These are phyloP conservation scores for Flexamia atlantica DNA, from an alignment of 2,888 invertebrate species.

Conservation along the genomic window DNA sequence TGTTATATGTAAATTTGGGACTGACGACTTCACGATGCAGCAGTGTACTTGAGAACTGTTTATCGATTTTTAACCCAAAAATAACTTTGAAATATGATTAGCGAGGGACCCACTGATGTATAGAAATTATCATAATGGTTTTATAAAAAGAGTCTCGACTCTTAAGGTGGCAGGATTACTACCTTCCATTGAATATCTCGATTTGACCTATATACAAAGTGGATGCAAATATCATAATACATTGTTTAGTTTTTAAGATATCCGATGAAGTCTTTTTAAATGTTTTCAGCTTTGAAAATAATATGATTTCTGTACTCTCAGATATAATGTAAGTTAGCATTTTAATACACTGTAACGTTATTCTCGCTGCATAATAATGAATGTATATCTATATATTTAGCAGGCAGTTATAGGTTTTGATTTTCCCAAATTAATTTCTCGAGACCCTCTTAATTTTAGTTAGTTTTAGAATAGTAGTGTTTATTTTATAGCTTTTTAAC, in stretches of 20 bases:
- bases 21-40: constrained; percentile 6
- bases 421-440: background rate
- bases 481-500: constrained; percentile 39
- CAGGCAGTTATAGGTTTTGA: constrained; percentile 38
- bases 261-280: constrained; percentile 48
- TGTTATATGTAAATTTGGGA: constrained; percentile 43
- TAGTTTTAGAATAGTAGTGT: constrained; percentile 51
- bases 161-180: background rate
- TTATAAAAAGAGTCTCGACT: constrained; percentile 19
- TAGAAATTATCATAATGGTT: constrained; percentile 48
- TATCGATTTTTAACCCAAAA: constrained; percentile 50
- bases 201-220: constrained; percentile 52
- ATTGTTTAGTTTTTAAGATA: constrained; percentile 62
- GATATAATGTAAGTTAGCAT: constrained; percentile 58
- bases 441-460: constrained; percentile 18
- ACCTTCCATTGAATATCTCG: constrained; percentile 10
- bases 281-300: constrained; percentile 54
- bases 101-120: constrained; percentile 61
- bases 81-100: constrained; percentile 51
- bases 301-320: constrained; percentile 36
- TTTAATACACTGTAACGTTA: constrained; percentile 52
- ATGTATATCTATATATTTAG: constrained; percentile 55
- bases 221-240: constrained; percentile 49
- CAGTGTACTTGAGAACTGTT: constrained; percentile 58
- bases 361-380: constrained; percentile 29